phyloP scores from a whole-genome alignment of 2,797 vertebrate species.

The Zalophus californianus region DNA sequence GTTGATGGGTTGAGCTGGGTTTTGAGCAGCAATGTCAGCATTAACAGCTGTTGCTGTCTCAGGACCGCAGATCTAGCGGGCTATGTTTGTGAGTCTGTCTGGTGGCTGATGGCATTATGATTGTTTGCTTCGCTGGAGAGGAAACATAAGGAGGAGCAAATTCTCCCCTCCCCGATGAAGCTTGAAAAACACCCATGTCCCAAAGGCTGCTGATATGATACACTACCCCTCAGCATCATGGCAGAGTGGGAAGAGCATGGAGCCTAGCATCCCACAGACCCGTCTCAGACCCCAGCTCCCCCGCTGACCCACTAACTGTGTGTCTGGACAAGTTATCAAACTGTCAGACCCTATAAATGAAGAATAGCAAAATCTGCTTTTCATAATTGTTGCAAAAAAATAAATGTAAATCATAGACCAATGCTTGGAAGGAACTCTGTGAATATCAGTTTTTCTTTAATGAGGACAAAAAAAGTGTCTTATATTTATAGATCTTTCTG shows the following conservation, averaged over 20 bases:
- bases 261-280: too few species aligned
- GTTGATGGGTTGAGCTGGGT: not conserved
- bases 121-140: not conserved
- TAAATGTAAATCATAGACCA: not conserved
- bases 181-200: not conserved
- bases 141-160: not conserved
- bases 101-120: not conserved
- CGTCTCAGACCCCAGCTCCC: not conserved
- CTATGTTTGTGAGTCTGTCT: not conserved
- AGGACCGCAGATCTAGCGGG: not conserved
- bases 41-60: not conserved
- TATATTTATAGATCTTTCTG: not conserved
- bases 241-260: not conserved
- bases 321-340: not conserved
- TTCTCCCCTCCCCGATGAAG: not conserved
- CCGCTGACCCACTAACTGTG: not conserved
- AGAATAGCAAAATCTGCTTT: not conserved
- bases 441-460: conserved; percentile 14
- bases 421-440: not conserved
- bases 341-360: not conserved
- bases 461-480: not conserved
- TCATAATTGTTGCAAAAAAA: not conserved
- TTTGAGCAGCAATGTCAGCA: not conserved
- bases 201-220: not conserved
- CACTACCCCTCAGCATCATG: not conserved